A percentile compares a stretch with the other conserved stretches of the same genome.
Evolutionary conservation across 2,797 vertebrate genomes (phyloP).

Genomic region (Synaphobranchus kaupii): DNA sequence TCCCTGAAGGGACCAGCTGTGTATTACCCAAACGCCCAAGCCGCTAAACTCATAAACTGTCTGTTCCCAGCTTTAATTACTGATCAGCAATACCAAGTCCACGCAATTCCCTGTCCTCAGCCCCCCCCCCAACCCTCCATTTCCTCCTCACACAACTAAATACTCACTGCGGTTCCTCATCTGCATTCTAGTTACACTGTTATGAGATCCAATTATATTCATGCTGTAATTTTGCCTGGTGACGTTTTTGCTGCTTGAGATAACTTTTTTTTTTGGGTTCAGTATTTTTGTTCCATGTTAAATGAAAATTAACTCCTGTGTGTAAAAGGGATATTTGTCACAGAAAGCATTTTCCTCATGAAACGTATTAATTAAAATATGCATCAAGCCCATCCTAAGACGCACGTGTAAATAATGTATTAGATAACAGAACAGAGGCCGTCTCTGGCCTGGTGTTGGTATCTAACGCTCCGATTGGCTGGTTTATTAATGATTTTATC

Average conservation of each 20-base stretch:
- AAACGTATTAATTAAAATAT: not conserved
- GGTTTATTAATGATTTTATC: not conserved
- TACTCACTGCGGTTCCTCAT: not conserved
- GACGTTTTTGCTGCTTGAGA: not conserved
- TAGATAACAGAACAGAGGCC: not conserved
- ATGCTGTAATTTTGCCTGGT: not conserved
- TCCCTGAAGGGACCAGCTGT: not conserved
- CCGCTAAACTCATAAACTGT: slow-evolving; percentile 20
- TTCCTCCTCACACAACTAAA: not conserved
- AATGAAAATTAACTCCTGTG: not conserved
- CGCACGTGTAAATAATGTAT: not conserved
- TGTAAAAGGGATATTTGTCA: not conserved
- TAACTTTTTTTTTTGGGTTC: not conserved
- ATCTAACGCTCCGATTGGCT: not conserved
- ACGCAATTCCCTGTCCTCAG: not conserved
- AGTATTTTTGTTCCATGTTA: not conserved
- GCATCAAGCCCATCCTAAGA: not conserved
- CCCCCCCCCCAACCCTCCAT: not conserved
- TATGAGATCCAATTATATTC: not conserved
- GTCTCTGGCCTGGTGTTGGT: not conserved
- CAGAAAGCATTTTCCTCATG: not conserved
- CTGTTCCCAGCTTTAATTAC: slow-evolving; percentile 17
- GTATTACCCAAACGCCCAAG: not conserved
- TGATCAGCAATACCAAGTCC: slow-evolving; percentile 2
- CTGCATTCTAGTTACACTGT: not conserved